phyloP scores from a whole-genome alignment of 2,113 vertebrate species.

The Otolemur garnettii region DNA sequence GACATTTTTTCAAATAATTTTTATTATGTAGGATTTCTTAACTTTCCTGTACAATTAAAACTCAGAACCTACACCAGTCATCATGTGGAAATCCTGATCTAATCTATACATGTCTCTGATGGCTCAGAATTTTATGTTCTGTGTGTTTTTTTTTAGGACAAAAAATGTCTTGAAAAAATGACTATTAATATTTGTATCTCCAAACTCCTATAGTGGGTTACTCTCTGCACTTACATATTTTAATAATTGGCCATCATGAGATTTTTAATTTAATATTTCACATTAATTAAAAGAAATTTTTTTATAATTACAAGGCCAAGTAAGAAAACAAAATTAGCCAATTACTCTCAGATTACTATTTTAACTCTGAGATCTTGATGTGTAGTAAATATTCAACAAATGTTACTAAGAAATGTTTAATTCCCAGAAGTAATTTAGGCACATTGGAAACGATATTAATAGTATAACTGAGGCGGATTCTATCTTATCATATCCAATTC shows the following conservation, averaged over 20 bases:
- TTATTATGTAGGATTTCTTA: background rate
- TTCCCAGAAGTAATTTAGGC: slow-evolving; percentile 37
- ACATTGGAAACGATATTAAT: background rate
- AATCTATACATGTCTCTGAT: background rate
- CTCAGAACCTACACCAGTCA: background rate
- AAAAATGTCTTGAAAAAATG: background rate
- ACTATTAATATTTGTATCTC: background rate
- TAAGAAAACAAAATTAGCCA: slow-evolving; percentile 43
- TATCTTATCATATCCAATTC: background rate
- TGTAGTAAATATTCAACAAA: slow-evolving; percentile 32
- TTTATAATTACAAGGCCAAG: slow-evolving; percentile 20
- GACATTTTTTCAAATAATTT: slow-evolving; percentile 1
- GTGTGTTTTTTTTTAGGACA: background rate
- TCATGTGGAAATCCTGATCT: background rate
- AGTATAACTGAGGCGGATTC: background rate
- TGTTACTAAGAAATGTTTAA: slow-evolving; percentile 45
- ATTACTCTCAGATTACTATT: slow-evolving; percentile 2
- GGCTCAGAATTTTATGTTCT: background rate
- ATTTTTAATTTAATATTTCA: slow-evolving; percentile 46
- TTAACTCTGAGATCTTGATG: slow-evolving; percentile 15
- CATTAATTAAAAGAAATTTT: slow-evolving; percentile 44
- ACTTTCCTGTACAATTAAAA: background rate
- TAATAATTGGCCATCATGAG: background rate
- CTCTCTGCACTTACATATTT: background rate
- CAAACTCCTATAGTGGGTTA: background rate